Evolutionary conservation across 2,888 invertebrate genomes (phyloP), one percentile per base, ranked within the genome.

Genomic region (Gymnosoma rotundatum): DNA sequence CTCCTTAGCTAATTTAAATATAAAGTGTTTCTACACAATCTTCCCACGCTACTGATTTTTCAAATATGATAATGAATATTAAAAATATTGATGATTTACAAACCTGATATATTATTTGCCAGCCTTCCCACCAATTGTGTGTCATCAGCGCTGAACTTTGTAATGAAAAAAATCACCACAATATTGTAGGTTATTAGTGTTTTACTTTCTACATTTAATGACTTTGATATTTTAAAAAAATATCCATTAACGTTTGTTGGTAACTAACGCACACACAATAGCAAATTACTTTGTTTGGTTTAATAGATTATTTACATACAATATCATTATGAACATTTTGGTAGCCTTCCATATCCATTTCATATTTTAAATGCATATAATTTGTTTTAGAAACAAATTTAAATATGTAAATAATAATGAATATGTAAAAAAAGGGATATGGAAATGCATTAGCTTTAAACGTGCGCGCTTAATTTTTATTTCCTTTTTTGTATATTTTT

Each of bases 1-100:
- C 84, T 86, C 72, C 48, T 58, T 61, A 69, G 73, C 86, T 83
- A 86, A 86, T 86, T 86, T 86, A 72, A 66, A 81, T 76, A 83
- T 67, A 58, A 54, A 21, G 20, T 52, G 12, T 32, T 54, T 16
- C 6, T 32, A 64, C 32, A 73, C 58, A 52, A 18, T 38, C 80
- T 84, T 84, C 81, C 84, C 84, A 84, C 84, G 84, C 84, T 78
- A 48, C 63, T 64, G 72, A 79, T 72, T 72, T 75, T 45, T 20
- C 16, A 61, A 66, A 75, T 50, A 45, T 70, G 75, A 79, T 79
- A 78, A 81, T 63, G 72, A 70, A 83, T 83, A 79, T 83, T 83
- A 52, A 74, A 78, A 79, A 78, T 64, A 52, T 45, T 60, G 52
- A 73, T 72, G 48, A 63, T 25, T 70, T 78, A 72, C 50, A 50